A percentile compares a stretch with the other conserved stretches of the same genome.
Evolutionary conservation across 2,113 vertebrate genomes (phyloP).

Genomic region (Rousettus leschenaultii): DNA sequence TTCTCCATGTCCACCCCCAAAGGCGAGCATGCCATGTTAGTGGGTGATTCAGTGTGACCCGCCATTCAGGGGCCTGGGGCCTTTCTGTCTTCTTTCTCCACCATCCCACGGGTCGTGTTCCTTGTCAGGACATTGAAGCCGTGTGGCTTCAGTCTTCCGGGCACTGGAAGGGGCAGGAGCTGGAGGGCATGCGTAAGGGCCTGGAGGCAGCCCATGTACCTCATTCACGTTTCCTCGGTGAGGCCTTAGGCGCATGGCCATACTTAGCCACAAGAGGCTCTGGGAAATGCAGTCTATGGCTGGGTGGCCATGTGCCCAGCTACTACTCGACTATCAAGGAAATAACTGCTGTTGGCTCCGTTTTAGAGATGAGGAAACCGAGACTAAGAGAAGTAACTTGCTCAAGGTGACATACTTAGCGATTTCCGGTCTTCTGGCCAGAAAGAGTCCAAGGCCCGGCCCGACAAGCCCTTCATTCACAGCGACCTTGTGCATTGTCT

Average conservation of each 20-base stretch:
- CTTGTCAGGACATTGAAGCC: background rate
- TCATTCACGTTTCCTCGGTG: background rate
- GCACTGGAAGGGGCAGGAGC: background rate
- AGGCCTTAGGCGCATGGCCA: background rate
- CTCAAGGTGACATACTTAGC: background rate
- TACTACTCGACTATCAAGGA: too few relatives aligned
- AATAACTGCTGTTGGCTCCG: background rate
- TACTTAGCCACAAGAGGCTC: background rate
- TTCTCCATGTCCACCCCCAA: background rate
- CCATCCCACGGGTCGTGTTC: too few relatives aligned
- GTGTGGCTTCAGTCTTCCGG: background rate
- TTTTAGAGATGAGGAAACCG: background rate
- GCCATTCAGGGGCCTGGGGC: background rate
- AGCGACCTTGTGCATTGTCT: background rate
- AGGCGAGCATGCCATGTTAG: background rate
- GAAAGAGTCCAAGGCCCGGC: background rate
- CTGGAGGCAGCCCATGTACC: background rate
- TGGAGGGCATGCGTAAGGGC: background rate
- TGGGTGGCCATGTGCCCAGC: too few relatives aligned
- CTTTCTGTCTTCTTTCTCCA: background rate
- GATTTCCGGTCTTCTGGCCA: background rate
- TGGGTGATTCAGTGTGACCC: background rate
- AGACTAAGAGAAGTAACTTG: rapidly evolving
- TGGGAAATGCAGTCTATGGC: background rate
- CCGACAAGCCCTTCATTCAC: background rate